phyloP scores from a whole-genome alignment of 1,140 invertebrate genomes.

The Melipona quadrifasciata region DNA sequence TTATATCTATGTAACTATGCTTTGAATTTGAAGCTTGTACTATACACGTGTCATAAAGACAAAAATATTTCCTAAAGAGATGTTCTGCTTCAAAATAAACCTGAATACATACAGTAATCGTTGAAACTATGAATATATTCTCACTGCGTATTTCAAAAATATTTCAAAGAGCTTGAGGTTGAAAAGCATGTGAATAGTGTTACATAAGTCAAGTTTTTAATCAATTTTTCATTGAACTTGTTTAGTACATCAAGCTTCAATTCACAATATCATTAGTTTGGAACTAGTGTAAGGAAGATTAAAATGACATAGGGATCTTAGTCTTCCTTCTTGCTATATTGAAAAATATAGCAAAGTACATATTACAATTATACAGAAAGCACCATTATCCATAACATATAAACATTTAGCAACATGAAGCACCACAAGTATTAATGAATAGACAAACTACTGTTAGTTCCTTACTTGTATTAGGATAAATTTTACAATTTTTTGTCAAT shows the following conservation, averaged over 20 bases:
- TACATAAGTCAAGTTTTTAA: constrained; percentile 19
- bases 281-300: not conserved
- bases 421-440: constrained; percentile 18
- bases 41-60: constrained; percentile 35
- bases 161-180: not conserved
- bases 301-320: not conserved
- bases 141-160: not conserved
- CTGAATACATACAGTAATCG: constrained; percentile 46
- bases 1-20: not conserved
- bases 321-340: not conserved
- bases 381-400: constrained; percentile 32
- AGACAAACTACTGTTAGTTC: constrained; percentile 1
- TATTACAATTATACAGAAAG: constrained; percentile 36
- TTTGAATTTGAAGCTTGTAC: not conserved
- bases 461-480: not conserved
- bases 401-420: constrained; percentile 34
- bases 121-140: constrained; percentile 1
- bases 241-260: constrained; percentile 7
- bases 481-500: not conserved
- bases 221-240: constrained; percentile 15
- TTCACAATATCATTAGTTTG: constrained; percentile 2
- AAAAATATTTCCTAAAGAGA: constrained; percentile 39
- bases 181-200: constrained; percentile 16
- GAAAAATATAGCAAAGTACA: not conserved
- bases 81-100: constrained; percentile 38